Evolutionary conservation across 1,140 invertebrate species (phyloP).

Genomic region (Calliphora vicina): DNA sequence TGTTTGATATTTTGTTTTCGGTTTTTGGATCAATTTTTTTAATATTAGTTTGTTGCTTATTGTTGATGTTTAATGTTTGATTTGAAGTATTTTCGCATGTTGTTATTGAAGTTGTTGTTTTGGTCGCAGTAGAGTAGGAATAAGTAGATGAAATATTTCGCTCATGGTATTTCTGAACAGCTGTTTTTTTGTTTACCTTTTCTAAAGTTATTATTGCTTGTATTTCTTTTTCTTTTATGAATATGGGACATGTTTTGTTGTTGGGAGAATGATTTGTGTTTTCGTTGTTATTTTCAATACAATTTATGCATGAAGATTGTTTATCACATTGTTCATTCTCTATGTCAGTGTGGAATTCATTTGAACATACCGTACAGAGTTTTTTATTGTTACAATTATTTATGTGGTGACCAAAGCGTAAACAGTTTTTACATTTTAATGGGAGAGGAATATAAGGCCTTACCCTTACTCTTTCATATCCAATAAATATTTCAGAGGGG

Average conservation of each 20-base stretch:
- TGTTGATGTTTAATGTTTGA: background rate
- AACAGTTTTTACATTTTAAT: conserved; percentile 37
- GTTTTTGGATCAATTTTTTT: background rate
- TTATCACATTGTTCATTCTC: background rate
- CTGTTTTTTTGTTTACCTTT: conserved; percentile 36
- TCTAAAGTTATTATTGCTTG: conserved; percentile 36
- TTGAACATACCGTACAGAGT: conserved; percentile 15
- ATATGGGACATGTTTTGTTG: conserved; percentile 36
- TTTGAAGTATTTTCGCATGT: background rate
- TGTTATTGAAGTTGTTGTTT: background rate
- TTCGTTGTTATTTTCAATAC: conserved; percentile 1
- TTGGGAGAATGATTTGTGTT: conserved; percentile 29
- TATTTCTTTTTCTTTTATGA: conserved; percentile 34
- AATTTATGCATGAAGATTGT: conserved; percentile 28
- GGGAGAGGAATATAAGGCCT: conserved; percentile 37
- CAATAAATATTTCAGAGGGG: conserved; percentile 27
- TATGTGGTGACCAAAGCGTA: conserved; percentile 16
- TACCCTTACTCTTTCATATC: conserved; percentile 28
- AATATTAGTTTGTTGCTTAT: background rate
- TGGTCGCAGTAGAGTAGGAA: background rate
- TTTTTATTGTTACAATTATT: conserved; percentile 32
- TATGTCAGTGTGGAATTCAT: background rate
- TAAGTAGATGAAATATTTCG: background rate
- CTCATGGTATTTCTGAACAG: background rate
- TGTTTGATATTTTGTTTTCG: background rate